Conservation (phyloP, 2,797 vertebrate species). For the Mormyrops boulengeri region DNA sequence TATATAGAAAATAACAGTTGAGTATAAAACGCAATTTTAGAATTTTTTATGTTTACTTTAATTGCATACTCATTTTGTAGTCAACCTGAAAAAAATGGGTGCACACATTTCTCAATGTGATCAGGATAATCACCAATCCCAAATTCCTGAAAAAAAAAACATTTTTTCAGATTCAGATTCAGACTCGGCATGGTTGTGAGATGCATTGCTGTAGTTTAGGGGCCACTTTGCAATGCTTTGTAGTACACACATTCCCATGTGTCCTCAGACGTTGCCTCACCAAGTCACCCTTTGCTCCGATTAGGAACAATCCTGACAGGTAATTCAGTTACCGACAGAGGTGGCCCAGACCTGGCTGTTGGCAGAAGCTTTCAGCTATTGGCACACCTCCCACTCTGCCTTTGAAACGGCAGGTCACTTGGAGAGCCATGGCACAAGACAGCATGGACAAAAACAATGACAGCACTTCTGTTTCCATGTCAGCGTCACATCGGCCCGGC, state of each 20-base stretch:
- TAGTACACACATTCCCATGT: neutral
- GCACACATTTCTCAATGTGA: neutral
- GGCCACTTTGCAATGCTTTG: neutral
- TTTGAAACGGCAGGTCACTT: neutral
- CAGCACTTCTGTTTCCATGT: neutral
- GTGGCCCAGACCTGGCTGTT: neutral
- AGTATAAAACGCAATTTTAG: neutral
- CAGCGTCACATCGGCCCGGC: neutral
- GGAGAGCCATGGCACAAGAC: neutral
- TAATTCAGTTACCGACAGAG: neutral
- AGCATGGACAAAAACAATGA: neutral
- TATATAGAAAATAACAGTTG: neutral
- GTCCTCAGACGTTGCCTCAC: neutral
- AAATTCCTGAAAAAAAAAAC: neutral
- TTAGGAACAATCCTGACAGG: neutral
- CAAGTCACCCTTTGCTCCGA: neutral
- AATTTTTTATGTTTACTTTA: neutral
- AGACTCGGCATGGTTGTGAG: neutral
- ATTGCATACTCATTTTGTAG: neutral
- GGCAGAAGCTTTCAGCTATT: neutral
- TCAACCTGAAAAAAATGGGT: neutral
- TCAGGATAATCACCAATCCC: neutral
- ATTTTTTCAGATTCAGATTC: neutral
- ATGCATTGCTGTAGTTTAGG: neutral
- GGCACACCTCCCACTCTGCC: neutral